Base-by-base conservation (phyloP, 2,113 vertebrate genomes). In the Corythornis cristatus region DNA sequence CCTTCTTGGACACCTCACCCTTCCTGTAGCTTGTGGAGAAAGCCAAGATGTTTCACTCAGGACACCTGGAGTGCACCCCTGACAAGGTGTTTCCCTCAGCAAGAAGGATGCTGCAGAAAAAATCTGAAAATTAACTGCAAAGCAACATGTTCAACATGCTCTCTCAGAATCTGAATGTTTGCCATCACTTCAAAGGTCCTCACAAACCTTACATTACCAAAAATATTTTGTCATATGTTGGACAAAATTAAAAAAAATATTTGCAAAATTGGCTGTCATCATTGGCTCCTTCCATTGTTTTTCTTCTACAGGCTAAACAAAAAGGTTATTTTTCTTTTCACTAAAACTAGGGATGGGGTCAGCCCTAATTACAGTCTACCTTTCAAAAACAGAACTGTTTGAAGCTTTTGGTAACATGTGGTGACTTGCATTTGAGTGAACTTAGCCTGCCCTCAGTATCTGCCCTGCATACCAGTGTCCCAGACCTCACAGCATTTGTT, bases 401-500 rank as follows among this genome's bases (percentile, higher is more conserved):
- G 43, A 65, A 81, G 77, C 68, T 89, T 74, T 29, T 31, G 43
- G n/a, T 60, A 77, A 85, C 87, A 93, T 31, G 45, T 83, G 83
- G 50, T 72, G 83, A 93, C 28, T 7, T 11, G 77, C 43, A 46
- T 70, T 73, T 48, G 61, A 51, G 70, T 51, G 79, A 95, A 94
- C 80, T 73, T 40, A n/a, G 58, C 56, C 25, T 53, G 73, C 61
- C 70, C 76, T 83, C 67, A 33, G 0, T 73, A 68, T 72, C 72
- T 94, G 68, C 40, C 67, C 65, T 31, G 23, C 37, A 10, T 15
- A 89, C 48, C 60, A 79, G 83, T 85, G 87, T n/a, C 72, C 71
- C 62, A 71, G 93, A 91, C 95, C 95, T 93, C 95, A 94, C 85
- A 94, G 85, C 1, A 0, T 96, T 96, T 94, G 93, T 95, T 96